Percentiles rank a stretch among this genome's conserved stretches.
phyloP scores from a whole-genome alignment of 2,888 invertebrate genomes.

The Pteria penguin region DNA sequence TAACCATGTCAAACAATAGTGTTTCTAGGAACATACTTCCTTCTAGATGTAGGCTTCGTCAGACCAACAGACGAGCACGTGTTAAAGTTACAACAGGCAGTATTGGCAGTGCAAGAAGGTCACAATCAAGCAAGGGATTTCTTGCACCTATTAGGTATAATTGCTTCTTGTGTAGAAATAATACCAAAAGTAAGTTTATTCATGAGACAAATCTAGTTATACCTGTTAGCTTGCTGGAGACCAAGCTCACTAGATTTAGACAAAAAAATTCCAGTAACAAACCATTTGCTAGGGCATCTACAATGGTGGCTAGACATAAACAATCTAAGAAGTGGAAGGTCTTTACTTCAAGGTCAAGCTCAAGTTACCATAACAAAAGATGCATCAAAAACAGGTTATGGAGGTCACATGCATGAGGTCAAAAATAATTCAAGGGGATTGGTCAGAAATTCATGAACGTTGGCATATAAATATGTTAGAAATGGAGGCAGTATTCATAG shows the following conservation, averaged over 20 bases:
- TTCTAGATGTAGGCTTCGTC: neutral
- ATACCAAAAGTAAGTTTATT: too few species aligned
- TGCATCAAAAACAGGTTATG: conserved; percentile 19
- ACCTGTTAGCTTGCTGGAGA: conserved; percentile 11
- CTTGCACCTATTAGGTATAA: neutral
- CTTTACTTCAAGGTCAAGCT: too few species aligned
- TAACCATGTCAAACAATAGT: conserved; percentile 33
- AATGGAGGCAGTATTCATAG: conserved; percentile 24
- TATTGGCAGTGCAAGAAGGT: too few species aligned
- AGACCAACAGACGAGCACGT: neutral
- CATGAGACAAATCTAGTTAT: conserved; percentile 23
- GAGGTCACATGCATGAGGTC: conserved; percentile 23
- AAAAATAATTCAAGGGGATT: conserved; percentile 20
- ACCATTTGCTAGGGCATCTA: too few species aligned
- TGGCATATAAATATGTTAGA: conserved; percentile 27
- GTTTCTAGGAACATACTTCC: conserved; percentile 22
- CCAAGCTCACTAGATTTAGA: conserved; percentile 8
- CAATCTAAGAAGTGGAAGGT: too few species aligned
- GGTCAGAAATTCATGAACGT: neutral
- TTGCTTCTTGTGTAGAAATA: conserved; percentile 24
- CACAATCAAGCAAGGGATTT: too few species aligned
- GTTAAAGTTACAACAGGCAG: too few species aligned
- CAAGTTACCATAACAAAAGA: conserved; percentile 31
- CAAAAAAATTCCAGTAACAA: neutral
- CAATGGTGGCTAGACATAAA: too few species aligned